phyloP scores from a whole-genome alignment of 2,888 invertebrate species.

The Morpho helenor region DNA sequence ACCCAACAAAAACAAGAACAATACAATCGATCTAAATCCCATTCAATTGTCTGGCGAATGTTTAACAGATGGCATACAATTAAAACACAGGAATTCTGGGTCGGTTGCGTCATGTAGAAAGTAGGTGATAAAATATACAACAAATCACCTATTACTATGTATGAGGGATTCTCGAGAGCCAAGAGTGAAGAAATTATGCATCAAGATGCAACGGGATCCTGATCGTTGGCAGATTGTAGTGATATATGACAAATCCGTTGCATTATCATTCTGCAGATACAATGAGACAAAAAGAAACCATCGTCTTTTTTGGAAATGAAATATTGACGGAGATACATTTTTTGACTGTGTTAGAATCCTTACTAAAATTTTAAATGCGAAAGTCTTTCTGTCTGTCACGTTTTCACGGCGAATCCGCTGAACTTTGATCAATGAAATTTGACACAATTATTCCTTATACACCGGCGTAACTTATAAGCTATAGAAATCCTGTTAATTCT shows the following conservation, averaged over 20 bases:
- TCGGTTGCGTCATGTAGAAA: conserved; percentile 38
- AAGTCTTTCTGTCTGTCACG: no score
- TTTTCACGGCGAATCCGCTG: no score
- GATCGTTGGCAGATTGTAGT: conserved; percentile 7
- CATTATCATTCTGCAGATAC: background rate
- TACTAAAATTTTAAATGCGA: no score
- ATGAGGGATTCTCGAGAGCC: conserved; percentile 8
- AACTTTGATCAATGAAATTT: no score
- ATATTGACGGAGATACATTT: no score
- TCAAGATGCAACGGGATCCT: conserved; percentile 4
- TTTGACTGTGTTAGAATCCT: no score
- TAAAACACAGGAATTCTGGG: conserved; percentile 28
- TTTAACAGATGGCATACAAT: conserved; percentile 26
- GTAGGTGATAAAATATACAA: conserved; percentile 25
- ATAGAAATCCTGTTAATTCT: no score
- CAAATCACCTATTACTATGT: conserved; percentile 25
- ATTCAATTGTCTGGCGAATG: conserved; percentile 25
- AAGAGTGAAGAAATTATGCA: background rate
- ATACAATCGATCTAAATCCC: conserved; percentile 25
- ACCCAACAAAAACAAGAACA: conserved; percentile 25
- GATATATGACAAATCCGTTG: background rate
- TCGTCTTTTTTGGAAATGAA: no score
- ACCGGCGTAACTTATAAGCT: no score
- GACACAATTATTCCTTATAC: no score
- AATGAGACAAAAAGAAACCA: no score